Conservation (phyloP, 2,888 invertebrate genomes). For the Macrosiphum euphorbiae region DNA sequence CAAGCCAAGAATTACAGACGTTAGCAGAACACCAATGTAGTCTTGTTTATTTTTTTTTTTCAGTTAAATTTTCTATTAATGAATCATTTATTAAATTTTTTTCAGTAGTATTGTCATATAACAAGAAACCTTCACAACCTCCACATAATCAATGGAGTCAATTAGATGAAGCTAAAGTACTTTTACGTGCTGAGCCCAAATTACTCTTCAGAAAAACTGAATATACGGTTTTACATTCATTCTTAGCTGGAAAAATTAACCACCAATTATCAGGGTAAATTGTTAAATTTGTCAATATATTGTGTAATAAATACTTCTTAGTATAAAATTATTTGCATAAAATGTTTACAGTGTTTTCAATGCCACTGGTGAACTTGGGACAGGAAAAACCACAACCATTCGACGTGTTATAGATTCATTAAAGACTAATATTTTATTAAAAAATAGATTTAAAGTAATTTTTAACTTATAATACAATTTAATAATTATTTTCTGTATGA, state of each 20-base stretch:
- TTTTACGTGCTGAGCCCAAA: constrained; percentile 83
- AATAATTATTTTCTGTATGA: neutral
- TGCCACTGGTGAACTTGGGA: constrained; percentile 96
- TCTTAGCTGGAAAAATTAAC: constrained; percentile 79
- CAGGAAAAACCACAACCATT: constrained; percentile 98
- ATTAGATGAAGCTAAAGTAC: constrained; percentile 74
- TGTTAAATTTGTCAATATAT: neutral
- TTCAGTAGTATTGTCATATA: no score
- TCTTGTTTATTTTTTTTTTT: no score
- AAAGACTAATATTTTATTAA: constrained; percentile 44
- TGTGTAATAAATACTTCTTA: constrained; percentile 2
- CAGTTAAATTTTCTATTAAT: no score
- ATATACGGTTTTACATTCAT: constrained; percentile 81
- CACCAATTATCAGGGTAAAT: constrained; percentile 82
- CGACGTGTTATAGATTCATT: constrained; percentile 80
- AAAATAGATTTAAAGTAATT: constrained; percentile 54
- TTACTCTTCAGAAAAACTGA: constrained; percentile 87
- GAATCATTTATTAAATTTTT: no score
- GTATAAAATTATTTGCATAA: constrained; percentile 48
- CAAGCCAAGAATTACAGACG: no score
- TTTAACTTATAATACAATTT: neutral
- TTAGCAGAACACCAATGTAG: no score
- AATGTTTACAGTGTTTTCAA: constrained; percentile 82
- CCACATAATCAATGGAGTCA: constrained; percentile 66
- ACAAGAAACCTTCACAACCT: no score